phyloP scores from a whole-genome alignment of 2,888 invertebrate genomes.

The Leucania comma region DNA sequence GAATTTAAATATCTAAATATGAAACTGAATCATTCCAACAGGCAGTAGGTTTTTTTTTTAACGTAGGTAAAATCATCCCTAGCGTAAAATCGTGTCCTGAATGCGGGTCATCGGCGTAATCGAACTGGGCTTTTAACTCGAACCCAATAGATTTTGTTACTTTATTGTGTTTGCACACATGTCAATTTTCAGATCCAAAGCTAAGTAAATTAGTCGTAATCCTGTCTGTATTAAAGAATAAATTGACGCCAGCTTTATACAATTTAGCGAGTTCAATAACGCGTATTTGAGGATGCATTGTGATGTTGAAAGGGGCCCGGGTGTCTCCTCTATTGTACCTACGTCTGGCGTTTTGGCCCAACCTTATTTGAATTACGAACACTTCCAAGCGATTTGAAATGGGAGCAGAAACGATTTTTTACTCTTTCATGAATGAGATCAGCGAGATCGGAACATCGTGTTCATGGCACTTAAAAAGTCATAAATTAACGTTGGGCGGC shows the following conservation, averaged over 20 bases:
- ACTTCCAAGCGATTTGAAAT: constrained; percentile 54
- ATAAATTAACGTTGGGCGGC: constrained; percentile 81
- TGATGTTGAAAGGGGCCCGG: constrained; percentile 38
- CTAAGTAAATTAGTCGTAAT: constrained; percentile 41
- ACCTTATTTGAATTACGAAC: constrained; percentile 56
- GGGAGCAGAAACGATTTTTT: constrained; percentile 68
- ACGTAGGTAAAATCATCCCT: too few species aligned
- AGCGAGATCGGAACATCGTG: constrained; percentile 77
- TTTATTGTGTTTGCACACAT: constrained; percentile 48
- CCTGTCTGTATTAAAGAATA: constrained; percentile 22
- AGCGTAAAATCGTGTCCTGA: constrained; percentile 61
- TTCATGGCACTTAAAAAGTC: constrained; percentile 83
- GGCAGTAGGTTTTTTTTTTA: too few species aligned
- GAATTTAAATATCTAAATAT: constrained; percentile 36
- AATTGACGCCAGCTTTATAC: constrained; percentile 38
- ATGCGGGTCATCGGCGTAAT: constrained; percentile 56
- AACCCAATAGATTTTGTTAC: constrained; percentile 46
- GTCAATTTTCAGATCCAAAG: constrained; percentile 30
- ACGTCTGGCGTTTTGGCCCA: constrained; percentile 37
- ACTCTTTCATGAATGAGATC: constrained; percentile 71
- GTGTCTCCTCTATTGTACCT: constrained; percentile 46
- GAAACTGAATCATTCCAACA: constrained; percentile 32
- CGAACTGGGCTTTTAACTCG: constrained; percentile 53
- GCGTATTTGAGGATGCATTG: constrained; percentile 49
- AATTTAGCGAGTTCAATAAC: constrained; percentile 49